Evolutionary conservation across 2,113 vertebrate genomes (phyloP), one percentile per base, ranked within the genome.

Genomic region (Erythrocercus mccallii): DNA sequence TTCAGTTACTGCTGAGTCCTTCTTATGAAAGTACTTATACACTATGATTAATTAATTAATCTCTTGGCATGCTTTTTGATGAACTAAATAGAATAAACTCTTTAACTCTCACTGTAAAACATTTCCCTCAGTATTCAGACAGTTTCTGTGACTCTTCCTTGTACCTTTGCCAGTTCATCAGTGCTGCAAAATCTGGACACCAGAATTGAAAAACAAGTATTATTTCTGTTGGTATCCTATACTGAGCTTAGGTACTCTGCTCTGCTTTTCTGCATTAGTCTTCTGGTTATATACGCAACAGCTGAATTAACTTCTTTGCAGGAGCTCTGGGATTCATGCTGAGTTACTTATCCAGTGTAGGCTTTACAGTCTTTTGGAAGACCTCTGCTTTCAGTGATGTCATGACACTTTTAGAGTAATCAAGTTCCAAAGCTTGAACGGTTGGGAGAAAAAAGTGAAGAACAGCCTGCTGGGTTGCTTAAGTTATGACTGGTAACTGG

Each of bases 1-100:
- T 96, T 66, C 15, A 69, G 60, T 73, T 92, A 72, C 53, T 86
- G 68, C 30, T 70, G 64, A 80, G 57, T 83, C 23, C 20, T 86
- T n/a, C 23, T 58, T 65, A 62, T 66, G 47, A 78, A 92, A 73
- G 37, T 73, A 70, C 37, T 80, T 70, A 54, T 11, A 54, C 3
- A 19, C 21, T 48, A 24, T 88, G 47, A 89, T 89, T 92, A 95
- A 86, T 92, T 88, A 88, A 83, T 80, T 94, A 78, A 47, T 69
- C 16, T 74, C 53, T 76, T 81, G 61, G 13, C 4, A 19, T 77
- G n/a, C 40, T 84, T 94, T 92, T 33, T 71, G 47, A 44, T 71
- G 35, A 86, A 66, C 19, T 60, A 78, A 86, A 87, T 20, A 89
- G 79, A 82, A 79, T 31, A 35, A 86, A 8, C 14, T 94, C 72